Evolutionary conservation across 2,113 vertebrate genomes (phyloP), one percentile per base, ranked within the genome.

Genomic region (Cariama cristata): DNA sequence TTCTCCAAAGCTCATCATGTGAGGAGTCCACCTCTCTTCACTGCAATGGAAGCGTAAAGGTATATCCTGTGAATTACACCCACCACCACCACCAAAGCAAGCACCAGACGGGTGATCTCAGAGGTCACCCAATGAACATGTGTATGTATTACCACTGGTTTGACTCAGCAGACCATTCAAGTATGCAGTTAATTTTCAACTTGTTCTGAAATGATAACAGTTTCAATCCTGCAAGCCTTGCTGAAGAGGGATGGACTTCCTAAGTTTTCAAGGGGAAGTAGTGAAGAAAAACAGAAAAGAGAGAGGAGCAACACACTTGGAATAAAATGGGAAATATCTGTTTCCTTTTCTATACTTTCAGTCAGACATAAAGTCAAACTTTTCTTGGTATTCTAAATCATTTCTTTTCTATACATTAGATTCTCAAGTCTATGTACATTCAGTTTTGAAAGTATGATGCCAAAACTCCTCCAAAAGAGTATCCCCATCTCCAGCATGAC

Each of bases 181-280:
- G 52, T 60, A 35, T 33, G 76, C 44, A 87, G 81, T 94, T 93
- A 96, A 95, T 87, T 91, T 95, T 97, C 81, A 88, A 21, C 77
- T 56, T 74, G 63, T 40, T 71, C 77, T 82, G 74, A 66, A 95
- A 90, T 9, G 1, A 52, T 9, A 47, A 42, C 32, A 12, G 13
- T 55, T 62, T 60, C 32, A 59, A 50, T 59, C n/a, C 6, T 52
- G 23, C 12, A 38, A 59, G 23, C 42, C 32, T 56, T 55, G 42
- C 3, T 9, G n/a, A 75, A 85, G 35, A 85, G 12, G 8, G 28
- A 60, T 5, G 22, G 19, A 75, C 32, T 44, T 94, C 27, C 15
- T 38, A 53, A 40, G 19, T 32, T 59, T 55, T 85, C 59, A 84
- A 59, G 83, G 8, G 26, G 35, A 90, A 88, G 27, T 0, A 50